A percentile compares a stretch with the other conserved stretches of the same genome.
These are phyloP conservation scores for Zaprionus obscuricornis DNA, from an alignment of 2,888 invertebrate species.

Conservation along the genomic window DNA sequence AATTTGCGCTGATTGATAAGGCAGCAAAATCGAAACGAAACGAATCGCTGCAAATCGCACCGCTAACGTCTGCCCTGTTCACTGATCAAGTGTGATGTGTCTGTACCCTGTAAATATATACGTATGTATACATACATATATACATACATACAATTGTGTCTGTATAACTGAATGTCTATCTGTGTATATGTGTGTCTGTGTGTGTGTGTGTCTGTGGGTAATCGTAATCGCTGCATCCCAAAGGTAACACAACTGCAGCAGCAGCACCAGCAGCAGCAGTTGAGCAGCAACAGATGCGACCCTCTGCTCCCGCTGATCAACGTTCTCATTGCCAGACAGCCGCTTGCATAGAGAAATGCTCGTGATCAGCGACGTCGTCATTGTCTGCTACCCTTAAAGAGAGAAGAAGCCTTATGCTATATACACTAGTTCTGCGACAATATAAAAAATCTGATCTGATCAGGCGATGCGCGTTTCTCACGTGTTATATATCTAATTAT, in stretches of 20 bases:
- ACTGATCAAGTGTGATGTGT: constrained; percentile 37
- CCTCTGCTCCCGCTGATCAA: constrained; percentile 25
- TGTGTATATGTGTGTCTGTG: constrained; percentile 10
- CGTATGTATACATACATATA: constrained; percentile 21
- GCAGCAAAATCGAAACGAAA: constrained; percentile 55
- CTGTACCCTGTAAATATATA: constrained; percentile 22
- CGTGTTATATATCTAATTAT: no score
- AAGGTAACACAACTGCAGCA: constrained; percentile 59
- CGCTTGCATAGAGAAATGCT: constrained; percentile 61
- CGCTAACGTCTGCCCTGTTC: constrained; percentile 47
- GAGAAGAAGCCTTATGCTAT: constrained; percentile 5
- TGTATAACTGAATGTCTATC: constrained; percentile 1
- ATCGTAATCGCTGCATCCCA: constrained; percentile 59
- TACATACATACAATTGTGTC: constrained; percentile 13
- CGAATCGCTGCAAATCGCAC: constrained; percentile 60
- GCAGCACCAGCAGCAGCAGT: constrained; percentile 3
- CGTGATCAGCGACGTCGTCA: constrained; percentile 58
- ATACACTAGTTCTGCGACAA: constrained; percentile 7
- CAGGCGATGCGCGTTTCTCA: no score
- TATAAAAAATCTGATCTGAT: no score
- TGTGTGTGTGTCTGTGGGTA: constrained; percentile 26
- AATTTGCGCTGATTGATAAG: constrained; percentile 69
- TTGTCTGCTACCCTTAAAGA: constrained; percentile 29
- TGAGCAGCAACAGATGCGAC: constrained; percentile 18
- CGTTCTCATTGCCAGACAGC: constrained; percentile 42